phyloP scores from a whole-genome alignment of 2,888 invertebrate species.

The Oxycera nigricornis region DNA sequence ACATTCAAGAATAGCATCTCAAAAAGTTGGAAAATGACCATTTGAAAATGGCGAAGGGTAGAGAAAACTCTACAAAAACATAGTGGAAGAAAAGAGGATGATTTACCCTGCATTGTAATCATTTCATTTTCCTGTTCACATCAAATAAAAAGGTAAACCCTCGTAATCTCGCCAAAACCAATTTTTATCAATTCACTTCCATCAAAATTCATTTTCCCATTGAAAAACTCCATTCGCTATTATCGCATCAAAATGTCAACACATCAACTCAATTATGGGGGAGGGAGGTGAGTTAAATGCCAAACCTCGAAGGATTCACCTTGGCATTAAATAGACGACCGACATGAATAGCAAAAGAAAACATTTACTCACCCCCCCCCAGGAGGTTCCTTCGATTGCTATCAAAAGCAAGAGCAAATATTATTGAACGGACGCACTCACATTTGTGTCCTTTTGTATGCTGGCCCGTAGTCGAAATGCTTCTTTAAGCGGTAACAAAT shows the following conservation, averaged over 20 bases:
- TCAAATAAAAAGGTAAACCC: too few relatives aligned
- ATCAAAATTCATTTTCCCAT: background rate
- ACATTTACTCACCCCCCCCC: background rate
- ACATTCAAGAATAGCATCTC: too few relatives aligned
- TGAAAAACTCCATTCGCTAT: background rate
- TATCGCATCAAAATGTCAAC: constrained; percentile 26
- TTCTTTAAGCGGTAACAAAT: background rate
- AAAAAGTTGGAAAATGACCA: too few relatives aligned
- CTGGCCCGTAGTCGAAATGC: background rate
- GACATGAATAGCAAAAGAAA: background rate
- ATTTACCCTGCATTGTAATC: too few relatives aligned
- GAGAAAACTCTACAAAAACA: too few relatives aligned
- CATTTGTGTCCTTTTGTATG: background rate
- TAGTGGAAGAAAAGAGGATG: too few relatives aligned
- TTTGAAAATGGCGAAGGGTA: too few relatives aligned
- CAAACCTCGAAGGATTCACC: background rate
- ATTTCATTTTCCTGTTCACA: too few relatives aligned
- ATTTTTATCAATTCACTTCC: constrained; percentile 6
- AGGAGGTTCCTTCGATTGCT: background rate
- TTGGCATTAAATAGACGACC: background rate
- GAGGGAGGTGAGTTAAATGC: background rate
- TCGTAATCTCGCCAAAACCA: background rate
- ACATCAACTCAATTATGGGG: constrained; percentile 18
- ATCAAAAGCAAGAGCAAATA: background rate
- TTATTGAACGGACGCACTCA: background rate